Conservation (phyloP, 2,113 vertebrate genomes). For the Callaeas wilsoni region DNA sequence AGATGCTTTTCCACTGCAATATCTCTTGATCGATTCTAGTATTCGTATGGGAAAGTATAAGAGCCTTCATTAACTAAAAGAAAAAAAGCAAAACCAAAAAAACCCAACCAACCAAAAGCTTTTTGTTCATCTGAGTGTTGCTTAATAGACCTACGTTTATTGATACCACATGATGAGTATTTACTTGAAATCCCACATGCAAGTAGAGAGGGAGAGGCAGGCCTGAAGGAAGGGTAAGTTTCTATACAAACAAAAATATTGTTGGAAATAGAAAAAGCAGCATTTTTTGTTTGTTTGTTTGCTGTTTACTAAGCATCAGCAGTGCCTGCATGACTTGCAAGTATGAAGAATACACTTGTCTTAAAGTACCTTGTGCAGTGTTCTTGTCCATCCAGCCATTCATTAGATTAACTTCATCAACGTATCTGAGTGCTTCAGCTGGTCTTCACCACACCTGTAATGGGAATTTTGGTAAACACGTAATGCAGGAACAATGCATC, state of each 20-base stretch:
- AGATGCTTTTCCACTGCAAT: not conserved
- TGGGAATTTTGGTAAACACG: not conserved
- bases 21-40: not conserved
- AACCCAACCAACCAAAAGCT: not conserved
- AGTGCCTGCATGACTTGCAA: not conserved
- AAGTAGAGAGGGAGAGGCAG: not conserved
- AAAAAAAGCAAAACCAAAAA: not conserved
- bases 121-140: not conserved
- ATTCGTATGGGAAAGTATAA: not conserved
- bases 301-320: not conserved
- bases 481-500: constrained; percentile 1
- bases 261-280: not conserved
- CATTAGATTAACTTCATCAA: not conserved
- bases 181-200: not conserved
- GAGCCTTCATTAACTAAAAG: not conserved
- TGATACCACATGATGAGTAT: not conserved
- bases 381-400: not conserved
- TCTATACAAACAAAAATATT: not conserved
- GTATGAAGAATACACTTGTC: not conserved
- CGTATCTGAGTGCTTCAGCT: not conserved
- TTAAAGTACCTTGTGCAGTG: not conserved
- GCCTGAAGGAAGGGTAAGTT: not conserved
- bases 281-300: not conserved
- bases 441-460: not conserved
- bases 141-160: not conserved